Evolutionary conservation across 2,797 vertebrate species (phyloP).

Genomic region (Setipinna tenuifilis): DNA sequence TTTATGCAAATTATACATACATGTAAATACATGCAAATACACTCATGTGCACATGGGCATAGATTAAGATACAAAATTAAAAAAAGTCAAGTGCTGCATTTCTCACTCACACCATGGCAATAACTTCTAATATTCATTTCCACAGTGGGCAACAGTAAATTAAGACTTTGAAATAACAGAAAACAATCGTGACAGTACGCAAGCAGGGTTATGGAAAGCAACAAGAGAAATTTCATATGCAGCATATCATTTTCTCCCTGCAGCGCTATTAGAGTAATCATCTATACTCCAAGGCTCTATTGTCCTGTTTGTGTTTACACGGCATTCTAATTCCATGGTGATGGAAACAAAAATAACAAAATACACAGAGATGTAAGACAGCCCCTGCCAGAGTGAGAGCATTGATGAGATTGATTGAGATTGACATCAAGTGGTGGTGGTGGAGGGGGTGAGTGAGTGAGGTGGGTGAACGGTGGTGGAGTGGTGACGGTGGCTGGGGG

Average conservation of each 20-base stretch:
- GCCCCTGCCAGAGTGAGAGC: background rate
- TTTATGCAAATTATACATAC: too few relatives aligned
- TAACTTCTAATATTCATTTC: background rate
- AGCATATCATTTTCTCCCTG: background rate
- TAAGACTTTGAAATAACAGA: background rate
- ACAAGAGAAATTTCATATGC: background rate
- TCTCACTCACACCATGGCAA: background rate
- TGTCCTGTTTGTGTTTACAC: background rate
- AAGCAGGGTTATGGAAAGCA: background rate
- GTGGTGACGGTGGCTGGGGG: background rate
- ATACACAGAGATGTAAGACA: background rate
- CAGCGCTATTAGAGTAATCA: background rate
- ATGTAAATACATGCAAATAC: background rate
- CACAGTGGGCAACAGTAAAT: background rate
- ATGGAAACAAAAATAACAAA: conserved; percentile 8
- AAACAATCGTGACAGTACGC: background rate
- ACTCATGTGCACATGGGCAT: background rate
- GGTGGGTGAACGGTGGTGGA: background rate
- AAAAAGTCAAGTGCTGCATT: background rate
- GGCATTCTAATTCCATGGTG: background rate
- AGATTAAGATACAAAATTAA: background rate
- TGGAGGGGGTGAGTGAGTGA: background rate
- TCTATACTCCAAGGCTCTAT: background rate
- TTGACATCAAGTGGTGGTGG: background rate
- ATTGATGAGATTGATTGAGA: conserved; percentile 9